phyloP scores from a whole-genome alignment of 2,888 invertebrate species.

The Calameuta filiformis region DNA sequence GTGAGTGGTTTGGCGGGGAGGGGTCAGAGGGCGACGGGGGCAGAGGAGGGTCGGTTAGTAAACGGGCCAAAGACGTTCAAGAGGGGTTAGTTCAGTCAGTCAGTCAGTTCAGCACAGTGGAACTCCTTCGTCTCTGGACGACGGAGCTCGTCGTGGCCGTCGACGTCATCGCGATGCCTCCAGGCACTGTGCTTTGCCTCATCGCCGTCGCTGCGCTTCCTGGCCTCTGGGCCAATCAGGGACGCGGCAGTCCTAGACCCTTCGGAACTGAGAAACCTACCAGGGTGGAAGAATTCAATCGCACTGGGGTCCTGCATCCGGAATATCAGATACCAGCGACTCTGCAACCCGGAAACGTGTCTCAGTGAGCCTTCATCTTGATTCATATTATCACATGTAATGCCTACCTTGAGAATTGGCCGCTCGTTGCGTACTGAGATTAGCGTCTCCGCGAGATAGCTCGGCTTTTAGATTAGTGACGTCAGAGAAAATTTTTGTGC shows the following conservation, averaged over 20 bases:
- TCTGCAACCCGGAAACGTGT: slow-evolving; percentile 57
- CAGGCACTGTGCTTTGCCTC: slow-evolving; percentile 19
- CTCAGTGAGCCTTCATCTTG: slow-evolving; percentile 53
- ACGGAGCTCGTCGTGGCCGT: slow-evolving; percentile 33
- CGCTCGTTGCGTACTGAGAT: background rate
- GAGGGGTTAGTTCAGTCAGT: slow-evolving; percentile 19
- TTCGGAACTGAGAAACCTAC: slow-evolving; percentile 54
- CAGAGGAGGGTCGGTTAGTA: background rate
- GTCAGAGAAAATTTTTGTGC: background rate
- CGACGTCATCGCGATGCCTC: slow-evolving; percentile 27
- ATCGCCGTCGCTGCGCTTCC: slow-evolving; percentile 23
- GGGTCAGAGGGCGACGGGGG: background rate
- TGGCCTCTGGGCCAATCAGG: background rate
- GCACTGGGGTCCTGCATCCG: slow-evolving; percentile 60
- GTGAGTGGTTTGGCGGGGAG: background rate
- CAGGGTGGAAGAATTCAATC: slow-evolving; percentile 59
- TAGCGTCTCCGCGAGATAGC: background rate
- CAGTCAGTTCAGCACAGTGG: slow-evolving; percentile 43
- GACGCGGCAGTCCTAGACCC: slow-evolving; percentile 49
- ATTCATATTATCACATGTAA: background rate
- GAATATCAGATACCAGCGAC: slow-evolving; percentile 62
- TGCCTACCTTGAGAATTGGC: background rate
- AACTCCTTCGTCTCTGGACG: slow-evolving; percentile 53
- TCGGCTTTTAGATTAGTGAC: background rate
- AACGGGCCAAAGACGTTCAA: slow-evolving; percentile 9